These are phyloP conservation scores for Autographa gamma DNA, from an alignment of 2,888 invertebrate species.

Conservation along the genomic window DNA sequence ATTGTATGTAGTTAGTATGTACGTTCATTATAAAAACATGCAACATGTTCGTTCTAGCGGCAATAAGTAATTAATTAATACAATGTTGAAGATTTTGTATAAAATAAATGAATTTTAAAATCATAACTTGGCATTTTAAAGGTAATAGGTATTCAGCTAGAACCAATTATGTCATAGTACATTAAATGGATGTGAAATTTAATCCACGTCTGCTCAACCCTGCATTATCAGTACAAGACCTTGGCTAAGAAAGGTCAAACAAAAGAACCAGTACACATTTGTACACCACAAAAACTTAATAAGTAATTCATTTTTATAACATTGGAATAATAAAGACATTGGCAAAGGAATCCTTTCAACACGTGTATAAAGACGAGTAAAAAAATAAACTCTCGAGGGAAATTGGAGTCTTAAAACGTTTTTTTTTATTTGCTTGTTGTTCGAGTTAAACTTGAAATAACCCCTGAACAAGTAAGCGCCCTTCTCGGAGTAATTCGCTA, in stretches of 20 bases:
- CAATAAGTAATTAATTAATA: too few species aligned
- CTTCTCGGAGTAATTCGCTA: conserved; percentile 29
- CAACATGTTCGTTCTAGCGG: too few species aligned
- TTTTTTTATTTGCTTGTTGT: conserved; percentile 15
- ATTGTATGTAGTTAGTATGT: too few species aligned
- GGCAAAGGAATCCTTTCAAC: conserved; percentile 3
- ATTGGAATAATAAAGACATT: conserved; percentile 5
- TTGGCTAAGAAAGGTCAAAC: background rate
- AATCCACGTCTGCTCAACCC: background rate
- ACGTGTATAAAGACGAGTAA: conserved; percentile 12
- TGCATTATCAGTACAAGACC: conserved; percentile 4
- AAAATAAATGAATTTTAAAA: background rate
- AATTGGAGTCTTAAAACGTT: conserved; percentile 21
- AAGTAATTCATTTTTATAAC: conserved; percentile 1
- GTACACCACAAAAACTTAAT: background rate
- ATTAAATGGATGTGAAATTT: background rate
- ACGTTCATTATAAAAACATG: background rate
- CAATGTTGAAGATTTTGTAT: background rate
- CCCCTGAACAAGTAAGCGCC: conserved; percentile 24
- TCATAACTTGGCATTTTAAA: background rate
- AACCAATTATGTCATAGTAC: background rate
- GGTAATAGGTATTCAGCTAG: background rate
- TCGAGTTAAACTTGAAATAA: conserved; percentile 39
- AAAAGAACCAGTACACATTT: background rate
- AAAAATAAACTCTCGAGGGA: conserved; percentile 29